Evolutionary conservation across 2,113 vertebrate species (phyloP).

Genomic region (Limanda limanda): DNA sequence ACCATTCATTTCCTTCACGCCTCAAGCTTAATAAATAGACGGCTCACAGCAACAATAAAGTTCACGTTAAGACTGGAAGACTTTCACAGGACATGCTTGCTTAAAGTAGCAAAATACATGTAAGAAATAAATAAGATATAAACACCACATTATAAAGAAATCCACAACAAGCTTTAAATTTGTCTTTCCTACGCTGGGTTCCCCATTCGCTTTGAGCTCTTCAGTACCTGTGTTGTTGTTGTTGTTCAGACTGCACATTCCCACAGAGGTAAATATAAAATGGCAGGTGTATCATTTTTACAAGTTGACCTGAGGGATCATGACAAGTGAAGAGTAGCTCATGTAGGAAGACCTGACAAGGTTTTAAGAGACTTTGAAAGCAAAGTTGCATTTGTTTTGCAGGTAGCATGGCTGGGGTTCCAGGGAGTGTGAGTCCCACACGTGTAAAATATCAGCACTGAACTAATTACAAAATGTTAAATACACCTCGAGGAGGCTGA

Average conservation of each 20-base stretch:
- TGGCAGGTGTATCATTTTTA: constrained; percentile 62
- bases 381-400: constrained; percentile 45
- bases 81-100: constrained; percentile 77
- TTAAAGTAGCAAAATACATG: constrained; percentile 63
- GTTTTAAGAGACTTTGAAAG: constrained; percentile 57
- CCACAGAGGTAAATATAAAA: constrained; percentile 70
- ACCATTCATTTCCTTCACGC: constrained; percentile 18
- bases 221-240: constrained; percentile 45
- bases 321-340: constrained; percentile 77
- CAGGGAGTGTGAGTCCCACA: constrained; percentile 10
- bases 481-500: constrained; percentile 27
- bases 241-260: constrained; percentile 56
- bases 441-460: constrained; percentile 28
- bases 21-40: constrained; percentile 57
- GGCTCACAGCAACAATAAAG: constrained; percentile 62
- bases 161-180: constrained; percentile 55
- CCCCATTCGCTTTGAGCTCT: constrained; percentile 64
- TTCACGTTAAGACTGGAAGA: constrained; percentile 77
- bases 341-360: constrained; percentile 83
- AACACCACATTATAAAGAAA: constrained; percentile 63
- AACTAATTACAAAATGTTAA: constrained; percentile 52
- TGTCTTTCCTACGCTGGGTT: constrained; percentile 66
- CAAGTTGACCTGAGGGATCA: constrained; percentile 87
- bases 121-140: constrained; percentile 67
- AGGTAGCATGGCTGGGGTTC: constrained; percentile 42